Evolutionary conservation across 2,113 vertebrate genomes (phyloP).

Genomic region (Catagonus wagneri): DNA sequence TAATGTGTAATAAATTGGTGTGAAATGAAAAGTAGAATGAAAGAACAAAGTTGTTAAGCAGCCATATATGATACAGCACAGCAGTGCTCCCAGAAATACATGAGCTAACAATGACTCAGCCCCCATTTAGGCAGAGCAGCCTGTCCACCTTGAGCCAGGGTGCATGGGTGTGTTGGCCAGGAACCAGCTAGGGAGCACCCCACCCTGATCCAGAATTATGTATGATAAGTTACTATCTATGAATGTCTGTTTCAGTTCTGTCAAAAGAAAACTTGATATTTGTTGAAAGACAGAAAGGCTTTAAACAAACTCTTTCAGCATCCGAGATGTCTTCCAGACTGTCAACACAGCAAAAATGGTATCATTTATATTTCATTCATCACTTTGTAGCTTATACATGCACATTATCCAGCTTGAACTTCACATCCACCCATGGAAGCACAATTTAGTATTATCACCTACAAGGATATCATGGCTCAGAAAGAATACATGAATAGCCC

Average conservation of each 20-base stretch:
- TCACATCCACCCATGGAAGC: neutral
- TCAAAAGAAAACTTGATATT: neutral
- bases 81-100: neutral
- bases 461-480: neutral
- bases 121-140: neutral
- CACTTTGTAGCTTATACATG: neutral
- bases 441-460: neutral
- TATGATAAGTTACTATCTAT: neutral
- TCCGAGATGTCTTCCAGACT: neutral
- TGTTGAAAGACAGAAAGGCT: neutral
- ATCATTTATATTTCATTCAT: neutral
- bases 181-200: neutral
- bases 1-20: neutral
- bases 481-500: neutral
- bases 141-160: neutral
- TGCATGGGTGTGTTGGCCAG: neutral
- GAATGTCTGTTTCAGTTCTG: neutral
- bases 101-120: neutral
- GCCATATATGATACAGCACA: neutral
- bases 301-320: neutral
- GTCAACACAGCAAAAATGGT: neutral
- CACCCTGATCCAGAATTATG: neutral
- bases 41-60: neutral
- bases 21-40: neutral
- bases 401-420: neutral